These are phyloP conservation scores for Apis mellifera DNA, from an alignment of 1,140 invertebrate genomes.

Conservation along the genomic window Amel_HAv3.1 CM009946.2:2829501-2830000, in stretches of 20 bases:
- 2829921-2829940: slow-evolving; percentile 71
- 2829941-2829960: slow-evolving; percentile 26
- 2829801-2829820: slow-evolving; percentile 80
- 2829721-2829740: slow-evolving; percentile 80
- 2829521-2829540: slow-evolving; percentile 57
- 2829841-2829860: slow-evolving; percentile 47
- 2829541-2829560: slow-evolving; percentile 58
- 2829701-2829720: slow-evolving; percentile 77
- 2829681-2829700: neutral
- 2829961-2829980: neutral
- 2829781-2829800: slow-evolving; percentile 78
- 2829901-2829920: slow-evolving; percentile 65
- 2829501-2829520: slow-evolving; percentile 56
- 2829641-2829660: neutral
- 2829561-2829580: slow-evolving; percentile 30
- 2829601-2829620: slow-evolving; percentile 55
- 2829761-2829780: slow-evolving; percentile 65
- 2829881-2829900: slow-evolving; percentile 65
- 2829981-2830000: neutral
- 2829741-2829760: slow-evolving; percentile 78
- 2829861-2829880: slow-evolving; percentile 73
- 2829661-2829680: too few species aligned
- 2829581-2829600: slow-evolving; percentile 65
- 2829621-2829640: slow-evolving; percentile 55
- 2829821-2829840: slow-evolving; percentile 79